Evolutionary conservation across 2,888 invertebrate genomes (phyloP).

Genomic region (Mayetiola destructor): DNA sequence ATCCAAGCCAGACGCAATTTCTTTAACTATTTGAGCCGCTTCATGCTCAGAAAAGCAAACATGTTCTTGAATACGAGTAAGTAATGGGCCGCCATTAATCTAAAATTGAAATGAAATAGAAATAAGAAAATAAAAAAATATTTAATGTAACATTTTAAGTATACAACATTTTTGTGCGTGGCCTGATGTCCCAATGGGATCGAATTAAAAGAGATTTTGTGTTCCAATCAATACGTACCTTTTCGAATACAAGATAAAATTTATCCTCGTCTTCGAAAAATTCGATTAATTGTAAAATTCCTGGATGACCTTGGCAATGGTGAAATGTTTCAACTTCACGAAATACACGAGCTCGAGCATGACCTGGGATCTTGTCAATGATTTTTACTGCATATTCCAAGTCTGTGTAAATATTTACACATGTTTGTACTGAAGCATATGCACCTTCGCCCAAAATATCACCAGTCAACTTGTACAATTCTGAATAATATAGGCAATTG

Average conservation of each 20-base stretch:
- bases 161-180: not conserved
- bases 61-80: conserved; percentile 84
- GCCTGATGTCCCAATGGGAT: not conserved
- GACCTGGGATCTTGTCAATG: conserved; percentile 88
- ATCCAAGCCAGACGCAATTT: conserved; percentile 85
- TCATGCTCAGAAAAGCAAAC: conserved; percentile 91
- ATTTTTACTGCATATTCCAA: conserved; percentile 95
- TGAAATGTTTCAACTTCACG: conserved; percentile 98
- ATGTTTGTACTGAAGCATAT: conserved; percentile 90
- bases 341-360: conserved; percentile 84
- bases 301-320: conserved; percentile 92
- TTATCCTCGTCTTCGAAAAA: conserved; percentile 94
- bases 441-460: conserved; percentile 94
- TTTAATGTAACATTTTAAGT: not conserved
- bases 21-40: conserved; percentile 84
- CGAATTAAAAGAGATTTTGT: not conserved
- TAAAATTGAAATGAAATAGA: conserved; percentile 27
- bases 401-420: conserved; percentile 78
- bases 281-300: conserved; percentile 94
- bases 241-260: conserved; percentile 97
- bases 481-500: conserved; percentile 38
- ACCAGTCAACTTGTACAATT: conserved; percentile 87
- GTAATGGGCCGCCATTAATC: conserved; percentile 85
- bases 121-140: conserved; percentile 2
- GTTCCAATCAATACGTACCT: conserved; percentile 38